phyloP scores from a whole-genome alignment of 1,140 invertebrate species.

The Bombyx mandarina region DNA sequence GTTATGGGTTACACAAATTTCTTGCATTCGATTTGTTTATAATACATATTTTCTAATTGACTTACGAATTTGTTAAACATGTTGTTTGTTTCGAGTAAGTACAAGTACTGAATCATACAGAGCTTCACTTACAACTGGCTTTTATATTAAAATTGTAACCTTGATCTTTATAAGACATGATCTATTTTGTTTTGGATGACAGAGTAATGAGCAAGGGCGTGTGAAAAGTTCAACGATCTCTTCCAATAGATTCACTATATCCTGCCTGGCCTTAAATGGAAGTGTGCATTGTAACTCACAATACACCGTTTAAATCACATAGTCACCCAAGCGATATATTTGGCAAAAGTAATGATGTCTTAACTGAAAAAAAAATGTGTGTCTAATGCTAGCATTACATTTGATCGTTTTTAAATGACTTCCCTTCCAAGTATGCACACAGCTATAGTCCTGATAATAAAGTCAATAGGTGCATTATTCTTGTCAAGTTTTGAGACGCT shows the following conservation, averaged over 20 bases:
- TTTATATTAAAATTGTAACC: slow-evolving; percentile 30
- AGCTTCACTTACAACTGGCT: slow-evolving; percentile 11
- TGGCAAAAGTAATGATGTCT: no score
- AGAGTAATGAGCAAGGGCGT: slow-evolving; percentile 10
- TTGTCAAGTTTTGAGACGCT: slow-evolving; percentile 21
- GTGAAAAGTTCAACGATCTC: slow-evolving; percentile 20
- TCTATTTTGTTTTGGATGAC: slow-evolving; percentile 24
- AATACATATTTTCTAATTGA: neutral
- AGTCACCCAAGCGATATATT: no score
- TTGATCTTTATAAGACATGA: slow-evolving; percentile 30
- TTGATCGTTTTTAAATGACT: neutral
- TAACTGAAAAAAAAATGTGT: no score
- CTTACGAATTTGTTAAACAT: slow-evolving; percentile 37
- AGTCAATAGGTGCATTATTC: slow-evolving; percentile 31
- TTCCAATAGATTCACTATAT: slow-evolving; percentile 12
- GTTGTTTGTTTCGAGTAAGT: slow-evolving; percentile 18
- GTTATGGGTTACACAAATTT: no score
- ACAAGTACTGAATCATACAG: slow-evolving; percentile 21
- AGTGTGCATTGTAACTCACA: no score
- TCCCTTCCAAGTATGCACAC: slow-evolving; percentile 9
- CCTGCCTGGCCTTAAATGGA: slow-evolving; percentile 18
- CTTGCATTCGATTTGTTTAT: no score
- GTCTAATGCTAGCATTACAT: no score
- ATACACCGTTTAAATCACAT: no score
- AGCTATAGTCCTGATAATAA: slow-evolving; percentile 19